Conservation (phyloP, 2,113 vertebrate species). For the Cepphus grylle region DNA sequence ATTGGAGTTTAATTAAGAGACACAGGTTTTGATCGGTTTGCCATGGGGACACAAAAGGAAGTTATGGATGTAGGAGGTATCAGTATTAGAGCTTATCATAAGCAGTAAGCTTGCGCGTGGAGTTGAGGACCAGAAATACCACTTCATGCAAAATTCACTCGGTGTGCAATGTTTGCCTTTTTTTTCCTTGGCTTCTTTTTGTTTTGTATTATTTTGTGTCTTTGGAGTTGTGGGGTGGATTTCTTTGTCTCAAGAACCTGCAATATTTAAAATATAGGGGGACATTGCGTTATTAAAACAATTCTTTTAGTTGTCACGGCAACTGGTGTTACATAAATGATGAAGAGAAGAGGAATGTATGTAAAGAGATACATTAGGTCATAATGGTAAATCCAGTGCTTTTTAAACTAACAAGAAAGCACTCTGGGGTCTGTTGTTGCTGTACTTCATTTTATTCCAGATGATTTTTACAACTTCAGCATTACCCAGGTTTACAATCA, state of each 20-base stretch:
- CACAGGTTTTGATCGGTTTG: neutral
- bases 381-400: neutral
- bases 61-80: neutral
- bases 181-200: neutral
- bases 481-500: neutral
- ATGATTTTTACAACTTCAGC: neutral
- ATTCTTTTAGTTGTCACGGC: neutral
- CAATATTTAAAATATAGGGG: neutral
- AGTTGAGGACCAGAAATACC: neutral
- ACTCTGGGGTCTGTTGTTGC: neutral
- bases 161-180: neutral
- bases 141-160: neutral
- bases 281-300: constrained; percentile 1
- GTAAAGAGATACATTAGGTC: neutral
- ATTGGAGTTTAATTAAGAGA: neutral
- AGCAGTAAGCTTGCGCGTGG: neutral
- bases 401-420: neutral
- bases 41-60: neutral
- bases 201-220: neutral
- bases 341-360: neutral
- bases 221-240: neutral
- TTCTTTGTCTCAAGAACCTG: neutral
- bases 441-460: neutral
- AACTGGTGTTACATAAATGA: constrained; percentile 27
- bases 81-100: neutral